phyloP scores from a whole-genome alignment of 2,888 invertebrate species.

The Marronus borbonicus region DNA sequence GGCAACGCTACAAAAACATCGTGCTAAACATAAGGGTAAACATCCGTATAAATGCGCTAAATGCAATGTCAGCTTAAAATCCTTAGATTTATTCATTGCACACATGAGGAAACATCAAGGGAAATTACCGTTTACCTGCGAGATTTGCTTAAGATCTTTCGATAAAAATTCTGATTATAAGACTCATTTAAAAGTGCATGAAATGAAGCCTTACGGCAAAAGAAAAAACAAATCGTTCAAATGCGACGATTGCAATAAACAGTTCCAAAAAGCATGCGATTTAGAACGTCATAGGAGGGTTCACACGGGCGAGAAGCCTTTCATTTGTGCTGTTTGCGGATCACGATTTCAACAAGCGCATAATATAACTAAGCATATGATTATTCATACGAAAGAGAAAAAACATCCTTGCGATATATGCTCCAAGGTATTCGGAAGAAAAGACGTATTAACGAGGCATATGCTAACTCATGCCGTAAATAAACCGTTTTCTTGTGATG shows the following conservation, averaged over 20 bases:
- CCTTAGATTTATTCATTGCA: slow-evolving; percentile 64
- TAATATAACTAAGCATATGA: slow-evolving; percentile 68
- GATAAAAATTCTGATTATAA: slow-evolving; percentile 61
- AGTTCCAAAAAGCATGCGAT: slow-evolving; percentile 67
- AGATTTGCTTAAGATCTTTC: slow-evolving; percentile 65
- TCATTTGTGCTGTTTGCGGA: slow-evolving; percentile 63
- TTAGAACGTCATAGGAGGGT: slow-evolving; percentile 67
- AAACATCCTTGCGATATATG: slow-evolving; percentile 67
- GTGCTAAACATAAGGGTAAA: slow-evolving; percentile 67
- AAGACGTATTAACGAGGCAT: slow-evolving; percentile 67
- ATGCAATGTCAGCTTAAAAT: slow-evolving; percentile 61
- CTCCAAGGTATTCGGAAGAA: slow-evolving; percentile 66
- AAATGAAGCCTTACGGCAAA: slow-evolving; percentile 58
- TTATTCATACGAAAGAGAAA: slow-evolving; percentile 66
- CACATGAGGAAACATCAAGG: slow-evolving; percentile 66
- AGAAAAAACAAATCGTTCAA: slow-evolving; percentile 60
- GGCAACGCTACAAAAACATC: slow-evolving; percentile 63
- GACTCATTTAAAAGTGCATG: slow-evolving; percentile 63
- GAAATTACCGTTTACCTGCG: slow-evolving; percentile 66
- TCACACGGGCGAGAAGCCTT: slow-evolving; percentile 69
- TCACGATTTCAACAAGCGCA: slow-evolving; percentile 63
- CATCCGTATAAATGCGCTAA: slow-evolving; percentile 66
- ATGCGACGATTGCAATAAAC: slow-evolving; percentile 65
- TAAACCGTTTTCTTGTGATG: slow-evolving; percentile 65
- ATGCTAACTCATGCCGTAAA: slow-evolving; percentile 66